Evolutionary conservation across 2,797 vertebrate genomes (phyloP).

Genomic region (Pseudomugil tenellus): DNA sequence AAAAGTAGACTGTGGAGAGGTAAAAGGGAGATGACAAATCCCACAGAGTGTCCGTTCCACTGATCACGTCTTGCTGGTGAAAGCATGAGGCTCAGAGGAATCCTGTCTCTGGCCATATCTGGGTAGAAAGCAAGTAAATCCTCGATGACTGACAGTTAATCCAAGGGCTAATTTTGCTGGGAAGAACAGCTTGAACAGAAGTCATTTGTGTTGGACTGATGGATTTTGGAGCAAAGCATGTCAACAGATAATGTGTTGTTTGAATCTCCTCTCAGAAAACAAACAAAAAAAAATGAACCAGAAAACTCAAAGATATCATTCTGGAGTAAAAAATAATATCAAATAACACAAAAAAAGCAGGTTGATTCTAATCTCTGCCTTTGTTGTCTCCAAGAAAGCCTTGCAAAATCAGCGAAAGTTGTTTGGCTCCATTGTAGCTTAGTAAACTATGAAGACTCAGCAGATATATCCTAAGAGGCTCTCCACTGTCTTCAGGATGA

Average conservation of each 20-base stretch:
- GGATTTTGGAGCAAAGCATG: conserved; percentile 44
- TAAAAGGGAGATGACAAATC: conserved; percentile 32
- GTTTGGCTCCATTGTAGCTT: conserved; percentile 31
- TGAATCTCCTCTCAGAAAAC: conserved; percentile 12
- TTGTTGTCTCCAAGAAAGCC: conserved; percentile 13
- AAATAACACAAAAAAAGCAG: background rate
- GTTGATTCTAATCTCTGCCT: conserved; percentile 6
- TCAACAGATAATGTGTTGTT: conserved; percentile 30
- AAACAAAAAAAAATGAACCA: conserved; percentile 5
- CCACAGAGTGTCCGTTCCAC: conserved; percentile 35
- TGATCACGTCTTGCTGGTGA: conserved; percentile 36
- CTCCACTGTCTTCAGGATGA: conserved; percentile 19
- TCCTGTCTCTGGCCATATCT: conserved; percentile 70
- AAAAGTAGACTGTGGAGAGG: conserved; percentile 70
- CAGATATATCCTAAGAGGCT: conserved; percentile 32
- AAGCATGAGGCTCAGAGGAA: conserved; percentile 56
- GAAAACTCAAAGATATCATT: conserved; percentile 16
- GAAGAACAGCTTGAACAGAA: conserved; percentile 60
- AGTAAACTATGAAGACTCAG: conserved; percentile 10
- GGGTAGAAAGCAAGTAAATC: conserved; percentile 40
- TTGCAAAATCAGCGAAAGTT: conserved; percentile 11
- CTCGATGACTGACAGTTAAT: conserved; percentile 31
- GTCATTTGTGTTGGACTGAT: conserved; percentile 42
- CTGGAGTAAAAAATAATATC: background rate
- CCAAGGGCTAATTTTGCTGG: conserved; percentile 49